Conservation (phyloP, 1,140 invertebrate species). For the Calosoma granatense region DNA sequence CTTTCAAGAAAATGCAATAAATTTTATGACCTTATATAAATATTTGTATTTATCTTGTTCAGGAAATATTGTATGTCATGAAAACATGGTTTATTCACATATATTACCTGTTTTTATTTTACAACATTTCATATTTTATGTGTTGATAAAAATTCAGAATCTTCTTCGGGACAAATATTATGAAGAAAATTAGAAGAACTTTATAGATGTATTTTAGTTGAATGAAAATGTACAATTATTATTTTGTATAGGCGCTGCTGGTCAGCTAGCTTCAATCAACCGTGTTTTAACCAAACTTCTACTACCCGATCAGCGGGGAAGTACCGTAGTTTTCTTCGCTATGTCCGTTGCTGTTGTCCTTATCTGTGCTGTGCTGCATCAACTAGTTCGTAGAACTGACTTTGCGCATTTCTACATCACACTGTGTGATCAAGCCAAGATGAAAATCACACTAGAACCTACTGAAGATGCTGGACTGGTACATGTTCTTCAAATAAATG, state of each 20-base stretch:
- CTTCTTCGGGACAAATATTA: no score
- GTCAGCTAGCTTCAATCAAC: conserved; percentile 73
- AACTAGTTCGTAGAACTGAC: conserved; percentile 62
- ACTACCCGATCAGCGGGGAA: conserved; percentile 58
- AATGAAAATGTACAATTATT: neutral
- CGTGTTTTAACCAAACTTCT: conserved; percentile 73
- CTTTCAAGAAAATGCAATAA: no score
- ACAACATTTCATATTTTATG: no score
- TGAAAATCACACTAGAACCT: conserved; percentile 62
- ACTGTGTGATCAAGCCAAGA: conserved; percentile 57
- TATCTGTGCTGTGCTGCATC: conserved; percentile 64
- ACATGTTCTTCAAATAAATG: no score
- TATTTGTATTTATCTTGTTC: no score
- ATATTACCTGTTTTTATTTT: no score
- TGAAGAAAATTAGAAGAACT: no score
- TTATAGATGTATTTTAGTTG: no score
- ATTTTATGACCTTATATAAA: no score
- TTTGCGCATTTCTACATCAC: conserved; percentile 77
- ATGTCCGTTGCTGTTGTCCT: conserved; percentile 64
- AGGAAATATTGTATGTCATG: no score
- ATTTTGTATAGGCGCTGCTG: conserved; percentile 57
- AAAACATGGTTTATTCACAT: neutral
- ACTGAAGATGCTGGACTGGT: conserved; percentile 71
- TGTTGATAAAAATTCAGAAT: no score
- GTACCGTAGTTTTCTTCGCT: conserved; percentile 77